Evolutionary conservation across 2,113 vertebrate genomes (phyloP), one percentile per base, ranked within the genome.

Genomic region (Psilopsiagon aymara): DNA sequence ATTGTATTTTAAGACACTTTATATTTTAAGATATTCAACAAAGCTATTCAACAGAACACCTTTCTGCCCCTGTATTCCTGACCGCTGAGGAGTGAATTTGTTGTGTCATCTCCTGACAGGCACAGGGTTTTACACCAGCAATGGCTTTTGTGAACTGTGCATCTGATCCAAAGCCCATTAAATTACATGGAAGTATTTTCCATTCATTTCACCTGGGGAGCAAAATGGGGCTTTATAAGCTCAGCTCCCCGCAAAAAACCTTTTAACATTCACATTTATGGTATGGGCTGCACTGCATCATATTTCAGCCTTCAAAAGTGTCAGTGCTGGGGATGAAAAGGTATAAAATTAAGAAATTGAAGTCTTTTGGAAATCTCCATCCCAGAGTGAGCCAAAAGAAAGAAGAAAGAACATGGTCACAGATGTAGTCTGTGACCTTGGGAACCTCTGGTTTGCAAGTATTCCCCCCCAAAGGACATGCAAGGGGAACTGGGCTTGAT

Each of bases 301-400:
- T 92, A 88, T 92, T 93, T 92, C 82, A 95, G 85, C 64, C 64
- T 46, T 76, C 88, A 78, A 63, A 95, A 93, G 29, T 88, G 57
- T 75, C 79, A 88, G 39, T 13, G n/a, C 64, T 78, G 31, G 62
- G 86, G 62, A 83, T 87, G 73, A 90, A 94, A 95, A 91, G 37
- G 47, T 78, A 84, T 78, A 57, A 96, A 93, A 90, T 92, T 83
- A 95, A 94, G 88, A 88, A 88, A 95, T 7, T 81, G 57, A 59
- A 88, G 51, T 93, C 44, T 77, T 91, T 57, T 76, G 71, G 67
- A 96, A 93, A 88, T 67, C 52, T 89, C 81, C 51, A 80, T 93
- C 35, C 37, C 63, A 55, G 53, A 60, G 8, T 19, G 63, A 95
- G 39, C 23, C 7, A 51, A 74, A 95, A 86, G n/a, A n/a, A n/a